Conservation (phyloP, 2,888 invertebrate species). For the Bellardia pandia region DNA sequence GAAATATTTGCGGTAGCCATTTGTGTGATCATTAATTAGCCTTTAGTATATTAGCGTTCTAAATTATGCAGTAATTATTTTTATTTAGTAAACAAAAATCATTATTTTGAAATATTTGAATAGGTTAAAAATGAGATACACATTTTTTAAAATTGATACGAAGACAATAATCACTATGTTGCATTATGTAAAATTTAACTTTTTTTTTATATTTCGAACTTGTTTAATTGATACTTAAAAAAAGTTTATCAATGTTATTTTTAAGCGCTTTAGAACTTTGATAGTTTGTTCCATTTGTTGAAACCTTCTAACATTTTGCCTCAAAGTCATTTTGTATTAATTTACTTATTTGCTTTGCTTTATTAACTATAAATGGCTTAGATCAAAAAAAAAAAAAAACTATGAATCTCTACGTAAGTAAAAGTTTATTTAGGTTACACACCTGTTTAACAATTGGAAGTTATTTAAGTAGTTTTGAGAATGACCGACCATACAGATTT, state of each 20-base stretch:
- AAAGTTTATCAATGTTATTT: too few species aligned
- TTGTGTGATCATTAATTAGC: not conserved
- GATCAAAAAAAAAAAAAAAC: not conserved
- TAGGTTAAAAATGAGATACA: too few species aligned
- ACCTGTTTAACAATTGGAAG: constrained; percentile 47
- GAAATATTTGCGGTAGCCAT: not conserved
- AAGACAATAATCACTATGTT: too few species aligned
- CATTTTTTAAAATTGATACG: too few species aligned
- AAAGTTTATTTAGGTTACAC: constrained; percentile 59
- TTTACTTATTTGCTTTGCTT: not conserved
- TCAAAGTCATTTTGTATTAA: not conserved
- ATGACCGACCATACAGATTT: constrained; percentile 30
- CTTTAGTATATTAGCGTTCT: not conserved
- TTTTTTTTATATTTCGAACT: too few species aligned
- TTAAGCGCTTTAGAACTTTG: not conserved
- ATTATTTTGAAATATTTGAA: too few species aligned
- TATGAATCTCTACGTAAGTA: constrained; percentile 6
- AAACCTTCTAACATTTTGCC: not conserved
- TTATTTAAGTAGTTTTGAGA: constrained; percentile 9
- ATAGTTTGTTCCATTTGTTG: not conserved
- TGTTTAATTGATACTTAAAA: too few species aligned
- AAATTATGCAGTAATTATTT: too few species aligned
- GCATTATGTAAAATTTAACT: too few species aligned
- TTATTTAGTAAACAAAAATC: too few species aligned
- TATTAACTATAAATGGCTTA: not conserved